A percentile compares a stretch with the other conserved stretches of the same genome.
These are phyloP conservation scores for Thermophis baileyi DNA, from an alignment of 2,113 vertebrate genomes.

Conservation along the genomic window DNA sequence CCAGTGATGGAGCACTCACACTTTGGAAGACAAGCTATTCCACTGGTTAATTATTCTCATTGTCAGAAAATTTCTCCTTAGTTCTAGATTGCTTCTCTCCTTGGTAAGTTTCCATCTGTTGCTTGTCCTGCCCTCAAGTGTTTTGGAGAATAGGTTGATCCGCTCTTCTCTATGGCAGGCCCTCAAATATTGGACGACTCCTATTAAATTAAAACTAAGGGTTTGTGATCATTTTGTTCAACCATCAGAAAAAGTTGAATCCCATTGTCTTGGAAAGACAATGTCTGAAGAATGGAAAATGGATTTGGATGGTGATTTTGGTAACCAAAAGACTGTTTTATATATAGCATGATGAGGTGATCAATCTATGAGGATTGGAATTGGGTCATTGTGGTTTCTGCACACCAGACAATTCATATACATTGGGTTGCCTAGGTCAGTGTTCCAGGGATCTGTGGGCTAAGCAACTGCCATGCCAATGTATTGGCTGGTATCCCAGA, in stretches of 20 bases:
- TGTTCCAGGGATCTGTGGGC: background rate
- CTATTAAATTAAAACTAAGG: background rate
- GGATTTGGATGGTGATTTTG: background rate
- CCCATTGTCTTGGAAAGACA: background rate
- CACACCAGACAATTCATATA: background rate
- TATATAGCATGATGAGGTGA: background rate
- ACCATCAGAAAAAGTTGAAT: background rate
- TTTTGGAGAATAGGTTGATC: background rate
- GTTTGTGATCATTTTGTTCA: background rate
- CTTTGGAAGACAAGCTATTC: background rate
- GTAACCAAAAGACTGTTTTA: background rate
- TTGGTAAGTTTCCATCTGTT: background rate
- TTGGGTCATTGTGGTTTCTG: background rate
- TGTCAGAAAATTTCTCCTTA: background rate
- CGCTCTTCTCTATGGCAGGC: background rate
- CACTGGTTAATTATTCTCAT: background rate
- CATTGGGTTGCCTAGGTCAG: background rate
- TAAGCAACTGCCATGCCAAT: background rate
- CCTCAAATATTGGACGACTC: background rate
- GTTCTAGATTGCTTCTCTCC: background rate
- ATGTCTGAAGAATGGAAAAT: background rate
- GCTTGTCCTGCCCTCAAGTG: background rate
- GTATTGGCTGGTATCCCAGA: background rate
- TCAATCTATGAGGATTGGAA: background rate
- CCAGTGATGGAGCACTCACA: no score